Base-by-base conservation (phyloP, 1,140 invertebrate genomes). In the Drosophila fuyamai region DNA sequence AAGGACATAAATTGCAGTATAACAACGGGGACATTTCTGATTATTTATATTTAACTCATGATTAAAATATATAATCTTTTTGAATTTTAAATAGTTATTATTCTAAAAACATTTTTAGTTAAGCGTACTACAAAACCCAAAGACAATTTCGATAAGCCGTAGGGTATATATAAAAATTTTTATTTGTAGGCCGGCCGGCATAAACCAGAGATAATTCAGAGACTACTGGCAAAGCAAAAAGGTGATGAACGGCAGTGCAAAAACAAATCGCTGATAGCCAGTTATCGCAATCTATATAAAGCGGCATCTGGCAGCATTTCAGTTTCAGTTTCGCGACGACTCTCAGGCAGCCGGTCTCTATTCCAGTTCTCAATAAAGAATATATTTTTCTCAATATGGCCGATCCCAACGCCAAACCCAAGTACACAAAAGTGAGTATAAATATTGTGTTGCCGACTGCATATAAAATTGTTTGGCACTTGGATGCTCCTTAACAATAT, bases 391-490 rank as follows among this genome's bases (percentile, higher is more conserved):
- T 53, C 29, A 66, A 50, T n/a, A 92, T 92, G 91, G 88, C 91
- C 53, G 80, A 92, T 79, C 80, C 91, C 54, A 90, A 82, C 47
- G 75, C 76, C 50, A 60, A 79, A 68, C 85, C 91, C 44, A 83
- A 91, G 58, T 92, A 92, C 40, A 92, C 91, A 43, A 86, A 92
- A 75, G 91, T 92, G 61, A 81, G 79, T 88, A 41, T 35, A 66
- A 48, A 47, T 36, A 36, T 46, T 47, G 16, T 48, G 63, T 71
- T 47, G 65, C 36, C 65, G 70, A 32, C 43, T 71, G 65, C 51
- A 36, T 18, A 43, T 29, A 2, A 1, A 27, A 54, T 48, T 18
- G 8, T 9, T 1, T 23, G 8, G 4, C 38, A 36, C 27, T 43
- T 16, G 0, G 9, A 23, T 10, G 16, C 13, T 29, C 23, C 10